Base-by-base conservation (phyloP, 1,140 invertebrate species). In the Caenorhabditis latens region DNA sequence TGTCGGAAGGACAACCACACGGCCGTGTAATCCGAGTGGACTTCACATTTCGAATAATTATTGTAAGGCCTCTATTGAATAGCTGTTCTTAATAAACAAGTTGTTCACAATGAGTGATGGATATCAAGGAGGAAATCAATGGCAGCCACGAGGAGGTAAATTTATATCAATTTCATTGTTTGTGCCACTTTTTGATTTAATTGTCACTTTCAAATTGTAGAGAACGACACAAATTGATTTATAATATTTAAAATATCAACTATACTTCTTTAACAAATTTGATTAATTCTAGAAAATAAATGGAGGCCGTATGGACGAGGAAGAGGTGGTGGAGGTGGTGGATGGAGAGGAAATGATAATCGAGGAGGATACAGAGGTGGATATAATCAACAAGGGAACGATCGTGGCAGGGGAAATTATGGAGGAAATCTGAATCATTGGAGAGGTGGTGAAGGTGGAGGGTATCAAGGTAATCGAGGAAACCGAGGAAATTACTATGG, bases 321-420 rank as follows among this genome's bases (percentile, higher is more conserved):
- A 32, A 84, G 21, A 11, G 32, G 61, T 32, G 43, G 86, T 19
- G 61, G 50, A 8, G 48, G 53, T 24, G 53, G 79, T 42, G 86
- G 82, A 63, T 53, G 86, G 71, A 48, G 61, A 63, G 79, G 75
- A 63, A 61, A 75, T 7, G 79, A 83, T 48, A 86, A 48, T 55
- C 43, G 85, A 50, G 67, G 61, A 84, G 55, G 75, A 24, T 82
- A 19, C 24, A 8, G 67, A 32, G 67, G 67, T n/a, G 42, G 67
- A 46, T 5, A 43, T 6, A 16, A 58, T 24, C 43, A 65, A 85
- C 43, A 21, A 43, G 16, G 3, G 8, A 53, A 19, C 14, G n/a
- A 24, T 50, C 19, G 48, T 53, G 58, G 24, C 3, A 40, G 32
- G 7, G 24, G 21, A 57, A 50, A 82, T 48, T 82, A 82, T 57